A percentile compares a stretch with the other conserved stretches of the same genome.
These are phyloP conservation scores for Etheostoma cragini DNA, from an alignment of 2,113 vertebrate genomes.

Conservation along the genomic window DNA sequence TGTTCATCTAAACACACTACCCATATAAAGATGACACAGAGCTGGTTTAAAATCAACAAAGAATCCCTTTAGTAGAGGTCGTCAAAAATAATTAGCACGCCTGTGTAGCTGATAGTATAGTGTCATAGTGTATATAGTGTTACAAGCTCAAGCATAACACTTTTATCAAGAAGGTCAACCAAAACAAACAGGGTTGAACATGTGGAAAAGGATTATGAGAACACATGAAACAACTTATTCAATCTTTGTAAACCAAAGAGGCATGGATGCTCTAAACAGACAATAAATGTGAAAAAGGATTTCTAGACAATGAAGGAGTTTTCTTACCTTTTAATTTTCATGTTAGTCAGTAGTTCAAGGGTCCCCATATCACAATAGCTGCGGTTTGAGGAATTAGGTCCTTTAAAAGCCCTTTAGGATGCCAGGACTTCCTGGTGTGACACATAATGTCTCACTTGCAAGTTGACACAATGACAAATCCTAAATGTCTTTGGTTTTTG, in stretches of 20 bases:
- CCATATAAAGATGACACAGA: too few species aligned
- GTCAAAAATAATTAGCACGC: neutral
- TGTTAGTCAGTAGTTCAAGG: neutral
- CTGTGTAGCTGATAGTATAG: conserved; percentile 6
- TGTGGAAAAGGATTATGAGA: neutral
- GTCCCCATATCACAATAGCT: neutral
- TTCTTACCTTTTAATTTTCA: conserved; percentile 70
- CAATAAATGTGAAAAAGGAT: neutral
- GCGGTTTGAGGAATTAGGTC: conserved; percentile 58
- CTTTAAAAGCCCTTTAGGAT: conserved; percentile 44
- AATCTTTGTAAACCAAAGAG: neutral
- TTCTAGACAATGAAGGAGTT: neutral
- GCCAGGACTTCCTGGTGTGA: conserved; percentile 67
- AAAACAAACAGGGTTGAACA: neutral
- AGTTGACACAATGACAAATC: conserved; percentile 20
- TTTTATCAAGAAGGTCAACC: neutral
- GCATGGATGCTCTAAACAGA: neutral
- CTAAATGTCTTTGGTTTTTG: conserved; percentile 23
- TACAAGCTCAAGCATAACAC: neutral
- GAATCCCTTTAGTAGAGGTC: neutral
- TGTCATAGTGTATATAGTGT: neutral
- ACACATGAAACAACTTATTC: neutral
- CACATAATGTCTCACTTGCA: conserved; percentile 60
- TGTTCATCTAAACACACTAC: too few species aligned
- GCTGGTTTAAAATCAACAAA: too few species aligned